Evolutionary conservation across 2,888 invertebrate genomes (phyloP).

Genomic region (Machimus atricapillus): DNA sequence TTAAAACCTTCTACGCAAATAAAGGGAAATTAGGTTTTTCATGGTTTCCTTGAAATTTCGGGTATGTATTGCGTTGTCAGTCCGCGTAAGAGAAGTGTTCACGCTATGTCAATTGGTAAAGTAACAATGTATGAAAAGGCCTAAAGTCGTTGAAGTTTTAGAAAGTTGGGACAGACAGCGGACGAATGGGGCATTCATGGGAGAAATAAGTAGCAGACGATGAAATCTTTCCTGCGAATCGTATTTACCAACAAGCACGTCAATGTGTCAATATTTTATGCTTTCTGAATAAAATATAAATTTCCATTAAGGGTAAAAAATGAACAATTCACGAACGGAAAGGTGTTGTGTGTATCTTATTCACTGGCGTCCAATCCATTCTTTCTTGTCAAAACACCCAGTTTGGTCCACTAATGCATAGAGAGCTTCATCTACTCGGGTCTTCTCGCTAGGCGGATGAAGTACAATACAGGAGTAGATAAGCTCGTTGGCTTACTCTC

Average conservation of each 20-base stretch:
- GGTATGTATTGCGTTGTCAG: too few species aligned
- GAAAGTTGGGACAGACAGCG: neutral
- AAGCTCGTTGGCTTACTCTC: constrained; percentile 25
- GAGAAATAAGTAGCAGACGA: neutral
- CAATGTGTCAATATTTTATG: constrained; percentile 34
- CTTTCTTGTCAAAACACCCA: constrained; percentile 32
- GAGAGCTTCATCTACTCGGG: constrained; percentile 22
- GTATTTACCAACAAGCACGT: neutral
- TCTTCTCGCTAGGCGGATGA: neutral
- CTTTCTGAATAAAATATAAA: constrained; percentile 37
- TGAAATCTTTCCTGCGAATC: neutral
- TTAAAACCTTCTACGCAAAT: too few species aligned
- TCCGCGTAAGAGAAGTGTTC: too few species aligned
- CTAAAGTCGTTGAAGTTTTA: neutral
- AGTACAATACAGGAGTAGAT: constrained; percentile 26
- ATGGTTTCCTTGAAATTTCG: too few species aligned
- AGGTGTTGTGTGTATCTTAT: constrained; percentile 1
- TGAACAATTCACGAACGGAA: constrained; percentile 8
- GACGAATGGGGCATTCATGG: neutral
- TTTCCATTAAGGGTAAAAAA: constrained; percentile 34
- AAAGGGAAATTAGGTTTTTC: too few species aligned
- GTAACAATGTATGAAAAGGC: neutral
- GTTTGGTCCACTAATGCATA: constrained; percentile 38
- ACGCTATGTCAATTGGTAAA: neutral
- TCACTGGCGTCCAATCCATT: constrained; percentile 30